Conservation (phyloP, 2,888 invertebrate genomes). For the Cryptops parisi region DNA sequence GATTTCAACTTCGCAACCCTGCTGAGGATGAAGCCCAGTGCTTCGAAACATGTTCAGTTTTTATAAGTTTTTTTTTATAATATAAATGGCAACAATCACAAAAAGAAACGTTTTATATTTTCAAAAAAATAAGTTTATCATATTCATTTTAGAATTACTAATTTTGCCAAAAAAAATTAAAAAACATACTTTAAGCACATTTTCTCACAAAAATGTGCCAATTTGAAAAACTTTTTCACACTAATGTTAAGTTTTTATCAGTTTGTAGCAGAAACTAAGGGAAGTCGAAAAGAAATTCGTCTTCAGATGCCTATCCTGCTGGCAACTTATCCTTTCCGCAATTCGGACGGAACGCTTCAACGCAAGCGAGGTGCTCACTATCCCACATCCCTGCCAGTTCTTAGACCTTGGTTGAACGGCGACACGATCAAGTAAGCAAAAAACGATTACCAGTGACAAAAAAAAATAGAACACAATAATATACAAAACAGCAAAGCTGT, state of each 20-base stretch:
- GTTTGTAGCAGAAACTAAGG: constrained; percentile 84
- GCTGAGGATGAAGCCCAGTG: too few species aligned
- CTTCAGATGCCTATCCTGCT: constrained; percentile 79
- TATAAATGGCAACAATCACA: too few species aligned
- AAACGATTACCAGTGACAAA: not conserved
- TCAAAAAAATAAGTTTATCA: not conserved
- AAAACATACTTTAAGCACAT: too few species aligned
- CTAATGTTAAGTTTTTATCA: constrained; percentile 29
- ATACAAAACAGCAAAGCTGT: too few species aligned
- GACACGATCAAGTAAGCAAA: constrained; percentile 1
- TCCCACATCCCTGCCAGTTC: constrained; percentile 78
- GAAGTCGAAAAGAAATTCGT: constrained; percentile 79
- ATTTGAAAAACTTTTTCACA: not conserved
- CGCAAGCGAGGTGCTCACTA: constrained; percentile 73
- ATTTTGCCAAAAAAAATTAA: not conserved
- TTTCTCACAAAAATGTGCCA: not conserved
- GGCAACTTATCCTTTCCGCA: constrained; percentile 74
- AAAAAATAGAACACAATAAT: too few species aligned
- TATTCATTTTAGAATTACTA: not conserved
- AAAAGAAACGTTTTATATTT: too few species aligned
- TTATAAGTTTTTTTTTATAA: too few species aligned
- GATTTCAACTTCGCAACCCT: too few species aligned
- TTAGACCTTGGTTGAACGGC: constrained; percentile 45
- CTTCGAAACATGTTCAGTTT: too few species aligned
- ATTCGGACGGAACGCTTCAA: constrained; percentile 36